Conservation (phyloP, 2,888 invertebrate genomes). For the Congeria kusceri region DNA sequence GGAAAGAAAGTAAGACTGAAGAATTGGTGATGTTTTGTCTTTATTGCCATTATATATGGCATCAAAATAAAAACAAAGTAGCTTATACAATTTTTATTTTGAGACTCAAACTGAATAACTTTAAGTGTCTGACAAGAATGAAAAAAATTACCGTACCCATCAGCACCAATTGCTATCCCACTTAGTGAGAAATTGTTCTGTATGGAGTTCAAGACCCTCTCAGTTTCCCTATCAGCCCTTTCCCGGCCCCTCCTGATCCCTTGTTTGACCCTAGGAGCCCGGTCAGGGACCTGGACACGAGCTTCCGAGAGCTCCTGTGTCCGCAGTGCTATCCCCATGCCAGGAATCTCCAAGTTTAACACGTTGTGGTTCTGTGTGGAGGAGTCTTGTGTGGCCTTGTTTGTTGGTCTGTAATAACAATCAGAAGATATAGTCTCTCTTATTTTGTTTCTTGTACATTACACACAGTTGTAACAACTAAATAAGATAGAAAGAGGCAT, state of each 20-base stretch:
- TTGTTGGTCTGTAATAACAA: conserved; percentile 23
- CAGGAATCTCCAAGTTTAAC: conserved; percentile 67
- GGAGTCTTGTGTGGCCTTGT: background rate
- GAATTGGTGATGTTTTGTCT: no score
- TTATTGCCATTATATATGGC: no score
- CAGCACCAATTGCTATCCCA: conserved; percentile 56
- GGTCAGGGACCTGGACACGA: conserved; percentile 22
- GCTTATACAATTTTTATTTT: no score
- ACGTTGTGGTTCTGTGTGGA: background rate
- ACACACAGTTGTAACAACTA: no score
- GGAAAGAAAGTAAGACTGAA: no score
- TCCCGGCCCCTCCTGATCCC: conserved; percentile 40
- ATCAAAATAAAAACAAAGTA: no score
- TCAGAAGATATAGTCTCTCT: no score
- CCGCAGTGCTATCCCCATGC: conserved; percentile 67
- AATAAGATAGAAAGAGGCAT: no score
- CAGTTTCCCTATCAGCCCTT: conserved; percentile 55
- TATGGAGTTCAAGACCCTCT: conserved; percentile 43
- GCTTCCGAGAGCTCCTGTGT: conserved; percentile 26
- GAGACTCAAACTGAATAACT: no score
- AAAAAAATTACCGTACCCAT: no score
- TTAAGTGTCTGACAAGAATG: no score
- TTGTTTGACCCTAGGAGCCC: conserved; percentile 36
- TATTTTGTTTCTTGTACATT: no score
- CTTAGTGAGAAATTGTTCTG: conserved; percentile 60